Base-by-base conservation (phyloP, 2,113 vertebrate species). In the Notechis scutatus region DNA sequence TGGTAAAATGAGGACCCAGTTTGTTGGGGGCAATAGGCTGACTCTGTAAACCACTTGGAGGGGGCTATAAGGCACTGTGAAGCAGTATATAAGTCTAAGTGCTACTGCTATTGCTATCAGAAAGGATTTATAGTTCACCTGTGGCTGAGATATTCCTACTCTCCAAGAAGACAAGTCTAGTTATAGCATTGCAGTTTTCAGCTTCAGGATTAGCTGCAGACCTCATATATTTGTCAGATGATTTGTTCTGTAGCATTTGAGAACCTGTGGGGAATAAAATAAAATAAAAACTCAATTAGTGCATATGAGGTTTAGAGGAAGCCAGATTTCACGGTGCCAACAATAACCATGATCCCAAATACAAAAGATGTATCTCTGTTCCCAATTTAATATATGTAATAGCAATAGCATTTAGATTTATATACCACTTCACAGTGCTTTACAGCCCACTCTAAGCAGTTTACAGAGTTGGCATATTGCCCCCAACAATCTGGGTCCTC, bases 141-240 rank as follows among this genome's bases (percentile, higher is more conserved):
- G 97, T 92, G 89, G 91, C 20, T 86, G 96, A 93, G 47, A 52
- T 94, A 92, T 93, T 95, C 94, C 97, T 96, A 61, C 96, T 92
- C 39, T 96, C 97, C 42, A 98, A 96, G 91, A 98, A 98, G 89
- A 96, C 97, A 96, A 99, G 95, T 64, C 94, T 97, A 50, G 54
- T 96, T 94, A 98, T 91, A 91, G 95, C 96, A 56, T 96, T 93
- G 87, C 94, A 96, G 93, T 92, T 93, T 89, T 96, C 88, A 0
- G 91, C 61, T 90, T 97, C 95, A 52, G 64, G 93, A 94, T 29
- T 29, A 34, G 86, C 93, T 74, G 42, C 93, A 29, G 69, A 42
- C 23, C 23, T 0, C 0, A 59, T 54, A 29, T 93, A 90, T 91
- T 94, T 95, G 90, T 87, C 52, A 23, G 9, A 81, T 57, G 90